Evolutionary conservation across 2,797 vertebrate species (phyloP).

Genomic region (Lemur catta): DNA sequence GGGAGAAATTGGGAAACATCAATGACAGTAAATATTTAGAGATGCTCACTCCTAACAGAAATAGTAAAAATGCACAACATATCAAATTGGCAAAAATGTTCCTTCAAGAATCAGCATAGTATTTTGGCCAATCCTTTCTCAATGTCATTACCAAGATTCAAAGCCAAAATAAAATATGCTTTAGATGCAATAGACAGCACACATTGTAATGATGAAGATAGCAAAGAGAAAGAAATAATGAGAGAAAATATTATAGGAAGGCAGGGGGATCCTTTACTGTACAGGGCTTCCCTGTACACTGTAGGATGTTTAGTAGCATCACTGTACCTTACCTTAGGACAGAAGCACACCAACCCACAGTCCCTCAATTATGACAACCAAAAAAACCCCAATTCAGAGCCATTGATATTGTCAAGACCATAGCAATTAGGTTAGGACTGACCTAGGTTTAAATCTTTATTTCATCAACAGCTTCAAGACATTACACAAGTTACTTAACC

Average conservation of each 20-base stretch:
- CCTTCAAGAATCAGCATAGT: neutral
- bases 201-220: neutral
- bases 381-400: too few species aligned
- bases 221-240: neutral
- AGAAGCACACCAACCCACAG: too few species aligned
- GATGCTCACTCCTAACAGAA: neutral
- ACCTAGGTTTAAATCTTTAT: neutral
- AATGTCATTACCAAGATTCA: neutral
- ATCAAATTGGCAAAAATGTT: neutral
- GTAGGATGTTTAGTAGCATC: neutral
- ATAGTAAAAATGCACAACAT: neutral
- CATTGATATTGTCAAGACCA: neutral
- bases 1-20: neutral
- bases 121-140: neutral
- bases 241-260: neutral
- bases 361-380: neutral
- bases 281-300: neutral
- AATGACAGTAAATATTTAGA: neutral
- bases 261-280: neutral
- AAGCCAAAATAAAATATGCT: neutral
- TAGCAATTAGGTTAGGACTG: neutral
- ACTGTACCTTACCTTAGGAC: too few species aligned
- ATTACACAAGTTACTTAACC: neutral
- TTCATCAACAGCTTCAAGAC: too few species aligned
- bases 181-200: neutral